Conservation (phyloP, 2,797 vertebrate genomes). For the Pipistrellus nathusii region DNA sequence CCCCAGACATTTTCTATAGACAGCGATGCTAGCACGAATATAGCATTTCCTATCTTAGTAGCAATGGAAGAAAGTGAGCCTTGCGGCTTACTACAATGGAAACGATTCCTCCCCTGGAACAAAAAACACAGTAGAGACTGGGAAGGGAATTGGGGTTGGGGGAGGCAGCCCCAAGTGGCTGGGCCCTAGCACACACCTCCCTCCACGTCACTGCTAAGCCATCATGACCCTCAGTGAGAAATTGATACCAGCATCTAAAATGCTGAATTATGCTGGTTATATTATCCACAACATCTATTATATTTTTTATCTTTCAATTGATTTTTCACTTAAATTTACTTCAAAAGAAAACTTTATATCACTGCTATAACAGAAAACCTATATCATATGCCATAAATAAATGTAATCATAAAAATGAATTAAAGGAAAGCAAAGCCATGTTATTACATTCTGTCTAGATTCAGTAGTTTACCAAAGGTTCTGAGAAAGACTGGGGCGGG, state of each 20-base stretch:
- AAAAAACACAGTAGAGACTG: not conserved
- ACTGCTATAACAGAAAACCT: not conserved
- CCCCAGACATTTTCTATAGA: not conserved
- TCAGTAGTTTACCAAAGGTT: not conserved
- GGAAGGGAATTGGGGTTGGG: not conserved
- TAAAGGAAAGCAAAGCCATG: slow-evolving; percentile 44
- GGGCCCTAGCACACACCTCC: accelerated
- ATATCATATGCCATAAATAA: slow-evolving; percentile 14
- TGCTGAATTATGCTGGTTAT: not conserved
- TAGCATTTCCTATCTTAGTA: not conserved
- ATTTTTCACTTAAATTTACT: slow-evolving; percentile 49
- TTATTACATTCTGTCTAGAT: slow-evolving; percentile 26
- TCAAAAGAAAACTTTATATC: slow-evolving; percentile 11
- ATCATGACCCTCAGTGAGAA: not conserved
- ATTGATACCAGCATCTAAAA: not conserved
- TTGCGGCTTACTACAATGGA: not conserved
- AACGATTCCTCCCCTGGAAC: not conserved
- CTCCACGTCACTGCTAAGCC: not conserved
- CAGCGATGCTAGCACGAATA: not conserved
- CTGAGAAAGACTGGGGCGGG: not conserved
- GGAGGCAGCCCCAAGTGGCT: accelerated
- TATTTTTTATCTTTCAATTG: slow-evolving; percentile 3
- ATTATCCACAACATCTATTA: not conserved
- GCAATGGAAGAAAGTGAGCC: slow-evolving; percentile 8
- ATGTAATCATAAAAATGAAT: slow-evolving; percentile 60